Base-by-base conservation (phyloP, 2,797 vertebrate species). In the Ceryle rudis region DNA sequence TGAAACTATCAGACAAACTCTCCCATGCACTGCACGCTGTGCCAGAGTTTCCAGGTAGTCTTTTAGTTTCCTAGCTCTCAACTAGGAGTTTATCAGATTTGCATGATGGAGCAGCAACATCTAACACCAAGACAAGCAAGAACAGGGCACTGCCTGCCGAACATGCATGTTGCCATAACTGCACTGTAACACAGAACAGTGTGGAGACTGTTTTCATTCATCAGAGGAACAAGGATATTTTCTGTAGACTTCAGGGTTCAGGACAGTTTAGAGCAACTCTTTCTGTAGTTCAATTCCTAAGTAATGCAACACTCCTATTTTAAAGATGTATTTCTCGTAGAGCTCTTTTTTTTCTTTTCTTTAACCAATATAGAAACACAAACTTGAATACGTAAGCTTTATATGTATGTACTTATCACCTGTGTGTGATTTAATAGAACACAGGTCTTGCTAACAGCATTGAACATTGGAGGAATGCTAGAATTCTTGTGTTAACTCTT, bases 141-240 rank as follows among this genome's bases (percentile, higher is more conserved):
- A 31, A 44, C n/a, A 55, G 19, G 4, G 20, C 47, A 37, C 0
- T 29, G 66, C 28, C 25, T 17, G 18, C 10, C 1, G 0, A 47
- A 60, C 35, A 8, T 1, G 8, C 65, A 2, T 9, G 20, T 44
- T 61, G 41, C 46, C 28, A 47, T 37, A 26, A 58, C 35, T 46
- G 47, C n/a, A 14, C 39, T 41, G 20, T 7, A 35, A 51, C 74
- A 39, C 4, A 52, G 19, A 67, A 37, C 55, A 25, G 33, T 41
- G 47, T 29, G 41, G 25, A 65, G 33, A 52, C 39, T 21, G 4
- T n/a, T 71, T 25, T 65, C 29, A 26, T 42, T 54, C 51, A 41
- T 52, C 33, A 33, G 44, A 58, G 11, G 26, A 54, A 66, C 26
- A 57, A 51, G 14, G 20, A 19, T 33, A 17, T 31, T 65, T 85